A percentile compares a stretch with the other conserved stretches of the same genome.
Conservation (phyloP, 2,888 invertebrate genomes). For the Mythimna ferrago region DNA sequence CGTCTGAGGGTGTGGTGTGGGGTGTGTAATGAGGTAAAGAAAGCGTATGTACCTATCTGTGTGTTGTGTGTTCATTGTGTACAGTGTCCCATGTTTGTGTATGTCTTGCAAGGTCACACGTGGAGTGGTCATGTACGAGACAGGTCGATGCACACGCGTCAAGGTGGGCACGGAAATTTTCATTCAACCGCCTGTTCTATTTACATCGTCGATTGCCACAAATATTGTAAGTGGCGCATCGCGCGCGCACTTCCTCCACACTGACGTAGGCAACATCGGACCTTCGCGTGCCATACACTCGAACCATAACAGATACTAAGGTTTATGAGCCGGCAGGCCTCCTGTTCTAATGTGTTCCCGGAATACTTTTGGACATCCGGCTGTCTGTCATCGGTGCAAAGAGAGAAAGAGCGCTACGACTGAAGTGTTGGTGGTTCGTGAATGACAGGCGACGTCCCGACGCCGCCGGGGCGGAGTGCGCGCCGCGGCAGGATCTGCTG, state of each 20-base stretch:
- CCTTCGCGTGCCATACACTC: conserved; percentile 75
- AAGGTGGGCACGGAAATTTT: conserved; percentile 87
- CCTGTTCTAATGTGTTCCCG: conserved; percentile 69
- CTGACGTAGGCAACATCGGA: conserved; percentile 78
- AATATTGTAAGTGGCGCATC: conserved; percentile 81
- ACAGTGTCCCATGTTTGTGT: conserved; percentile 78
- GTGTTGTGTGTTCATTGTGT: conserved; percentile 75
- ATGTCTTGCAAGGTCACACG: conserved; percentile 87
- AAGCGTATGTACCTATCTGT: conserved; percentile 78
- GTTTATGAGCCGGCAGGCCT: conserved; percentile 50
- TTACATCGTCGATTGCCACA: conserved; percentile 83
- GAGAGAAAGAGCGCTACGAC: conserved; percentile 54
- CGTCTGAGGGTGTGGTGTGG: conserved; percentile 51
- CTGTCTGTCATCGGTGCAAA: conserved; percentile 71
- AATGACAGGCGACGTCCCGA: conserved; percentile 56
- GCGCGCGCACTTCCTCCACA: conserved; percentile 84
- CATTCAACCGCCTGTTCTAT: conserved; percentile 88
- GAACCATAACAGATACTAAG: conserved; percentile 56
- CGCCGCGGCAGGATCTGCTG: conserved; percentile 72
- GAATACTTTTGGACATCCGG: conserved; percentile 80
- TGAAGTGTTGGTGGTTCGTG: conserved; percentile 43
- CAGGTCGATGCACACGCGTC: conserved; percentile 88
- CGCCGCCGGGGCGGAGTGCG: conserved; percentile 50
- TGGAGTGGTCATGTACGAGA: conserved; percentile 79
- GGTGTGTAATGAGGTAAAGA: conserved; percentile 65